Evolutionary conservation across 2,113 vertebrate species (phyloP).

Genomic region (Esox niger): DNA sequence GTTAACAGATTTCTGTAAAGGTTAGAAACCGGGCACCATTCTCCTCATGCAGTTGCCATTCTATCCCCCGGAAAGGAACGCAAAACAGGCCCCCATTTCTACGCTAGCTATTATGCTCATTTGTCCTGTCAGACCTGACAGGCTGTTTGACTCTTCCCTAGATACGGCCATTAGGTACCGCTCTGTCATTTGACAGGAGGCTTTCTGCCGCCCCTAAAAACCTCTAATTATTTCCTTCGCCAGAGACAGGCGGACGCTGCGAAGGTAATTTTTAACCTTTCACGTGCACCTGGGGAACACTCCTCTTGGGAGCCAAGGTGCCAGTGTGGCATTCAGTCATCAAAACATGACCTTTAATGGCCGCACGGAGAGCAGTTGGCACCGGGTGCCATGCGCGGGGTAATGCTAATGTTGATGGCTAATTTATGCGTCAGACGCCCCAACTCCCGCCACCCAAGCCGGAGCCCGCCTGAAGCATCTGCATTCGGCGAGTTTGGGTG

Average conservation of each 20-base stretch:
- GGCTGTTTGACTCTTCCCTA: conserved; percentile 95
- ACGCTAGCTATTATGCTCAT: conserved; percentile 94
- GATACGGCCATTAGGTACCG: conserved; percentile 98
- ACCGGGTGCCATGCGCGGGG: conserved; percentile 84
- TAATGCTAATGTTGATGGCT: conserved; percentile 96
- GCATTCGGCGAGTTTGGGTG: conserved; percentile 62
- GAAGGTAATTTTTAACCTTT: conserved; percentile 99
- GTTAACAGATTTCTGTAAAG: conserved; percentile 89
- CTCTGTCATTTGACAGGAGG: conserved; percentile 95
- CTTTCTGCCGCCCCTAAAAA: conserved; percentile 95
- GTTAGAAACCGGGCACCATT: conserved; percentile 89
- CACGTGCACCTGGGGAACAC: conserved; percentile 99
- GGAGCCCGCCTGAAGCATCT: conserved; percentile 54
- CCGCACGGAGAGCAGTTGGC: conserved; percentile 98
- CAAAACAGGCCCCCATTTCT: conserved; percentile 89
- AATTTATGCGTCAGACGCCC: conserved; percentile 86
- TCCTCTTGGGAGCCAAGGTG: conserved; percentile 98
- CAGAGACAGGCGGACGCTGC: conserved; percentile 87
- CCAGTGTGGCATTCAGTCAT: conserved; percentile 99
- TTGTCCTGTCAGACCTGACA: conserved; percentile 97
- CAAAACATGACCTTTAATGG: conserved; percentile 99
- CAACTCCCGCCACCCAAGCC: too few relatives aligned
- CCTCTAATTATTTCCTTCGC: conserved; percentile 99
- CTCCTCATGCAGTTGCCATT: conserved; percentile 92
- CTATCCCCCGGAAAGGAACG: conserved; percentile 62